Percentiles rank a stretch among this genome's conserved stretches.
These are phyloP conservation scores for Drepanosiphum platanoidis DNA, from an alignment of 2,888 invertebrate species.

Conservation along the genomic window DNA sequence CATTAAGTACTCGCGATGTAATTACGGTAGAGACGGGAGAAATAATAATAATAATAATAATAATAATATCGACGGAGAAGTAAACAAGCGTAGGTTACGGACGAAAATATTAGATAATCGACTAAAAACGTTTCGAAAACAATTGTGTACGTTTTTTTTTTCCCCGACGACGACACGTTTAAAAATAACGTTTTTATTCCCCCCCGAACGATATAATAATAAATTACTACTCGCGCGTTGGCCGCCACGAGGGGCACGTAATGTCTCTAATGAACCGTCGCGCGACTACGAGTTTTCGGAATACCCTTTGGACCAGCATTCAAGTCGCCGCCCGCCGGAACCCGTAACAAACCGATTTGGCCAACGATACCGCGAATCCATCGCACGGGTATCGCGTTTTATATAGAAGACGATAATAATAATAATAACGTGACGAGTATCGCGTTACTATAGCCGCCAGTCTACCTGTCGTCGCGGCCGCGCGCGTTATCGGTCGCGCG, in stretches of 20 bases:
- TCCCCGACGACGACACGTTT: not conserved
- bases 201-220: not conserved
- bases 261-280: not conserved
- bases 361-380: not conserved
- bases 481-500: not conserved
- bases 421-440: not conserved
- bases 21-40: not conserved
- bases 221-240: not conserved
- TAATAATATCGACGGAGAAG: not conserved
- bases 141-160: not conserved
- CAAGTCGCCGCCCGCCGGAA: constrained; percentile 21
- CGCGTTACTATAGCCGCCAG: too few relatives aligned
- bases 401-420: not conserved
- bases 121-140: not conserved
- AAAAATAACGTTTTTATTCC: not conserved
- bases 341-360: too few relatives aligned
- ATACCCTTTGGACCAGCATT: constrained; percentile 33
- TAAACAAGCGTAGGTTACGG: not conserved
- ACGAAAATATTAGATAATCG: not conserved
- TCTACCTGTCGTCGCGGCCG: not conserved
- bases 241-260: not conserved
- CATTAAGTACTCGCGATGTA: not conserved
- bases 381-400: constrained; percentile 9
- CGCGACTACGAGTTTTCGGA: not conserved
- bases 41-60: not conserved